Evolutionary conservation across 2,888 invertebrate genomes (phyloP), one percentile per base, ranked within the genome.

Genomic region (Drosophila sordidapex): DNA sequence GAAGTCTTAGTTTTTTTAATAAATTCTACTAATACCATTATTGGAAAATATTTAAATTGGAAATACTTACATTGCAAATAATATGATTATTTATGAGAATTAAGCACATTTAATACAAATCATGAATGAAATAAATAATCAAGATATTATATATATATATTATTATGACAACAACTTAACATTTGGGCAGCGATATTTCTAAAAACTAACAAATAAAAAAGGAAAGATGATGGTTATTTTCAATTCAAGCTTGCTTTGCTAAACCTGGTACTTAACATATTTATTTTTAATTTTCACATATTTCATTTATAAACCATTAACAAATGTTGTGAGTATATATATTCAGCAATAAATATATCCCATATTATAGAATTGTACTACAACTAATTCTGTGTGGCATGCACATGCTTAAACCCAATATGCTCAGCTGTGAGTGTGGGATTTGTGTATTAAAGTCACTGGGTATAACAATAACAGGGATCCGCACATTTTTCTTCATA

Each of bases 401-500:
- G 15, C 11, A 11, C 15, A 25, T 35, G 11, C 13, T 61, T 27
- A 36, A 38, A 43, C 31, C 29, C 10, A 15, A 51, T 46, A 65
- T 43, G 31, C 18, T 51, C 38, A 36, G 29, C 8, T 13, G n/a
- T 13, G 29, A 49, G 33, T 38, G 18, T 27, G 25, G 38, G n/a
- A 53, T 27, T 46, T 51, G 52, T 36, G 48, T 63, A 43, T 53
- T 48, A 54, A 59, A 54, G 57, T 51, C 63, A 65, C 38, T 65
- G 71, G 61, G 43, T 68, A 65, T 63, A 81, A 76, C 70, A 74
- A 76, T 81, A 74, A 73, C 70, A 58, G 43, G 69, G 68, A 86
- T 78, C 71, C 74, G 21, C 15, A 66, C 87, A 89, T 86, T 89
- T 81, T 76, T 86, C 90, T 89, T 87, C 90, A 86, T 89, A 82